Evolutionary conservation across 2,113 vertebrate genomes (phyloP).

Genomic region (Apteryx owenii): DNA sequence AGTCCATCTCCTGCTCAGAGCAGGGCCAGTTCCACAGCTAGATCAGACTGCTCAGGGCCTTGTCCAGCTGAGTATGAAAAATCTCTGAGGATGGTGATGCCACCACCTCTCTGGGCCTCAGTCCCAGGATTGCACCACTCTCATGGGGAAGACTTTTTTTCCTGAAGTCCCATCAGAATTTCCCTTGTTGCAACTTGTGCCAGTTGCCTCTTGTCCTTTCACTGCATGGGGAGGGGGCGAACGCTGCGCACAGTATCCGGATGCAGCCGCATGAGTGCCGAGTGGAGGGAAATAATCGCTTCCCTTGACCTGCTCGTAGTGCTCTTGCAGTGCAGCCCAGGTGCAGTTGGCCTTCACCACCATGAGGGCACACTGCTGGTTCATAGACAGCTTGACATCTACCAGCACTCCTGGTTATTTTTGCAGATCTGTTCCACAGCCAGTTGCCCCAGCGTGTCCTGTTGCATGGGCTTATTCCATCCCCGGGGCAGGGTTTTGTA

Average conservation of each 20-base stretch:
- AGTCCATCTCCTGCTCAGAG: not conserved
- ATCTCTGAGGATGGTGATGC: not conserved
- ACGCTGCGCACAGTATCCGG: rapidly evolving
- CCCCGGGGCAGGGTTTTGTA: not conserved
- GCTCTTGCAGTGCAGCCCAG: no score
- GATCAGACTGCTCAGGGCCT: not conserved
- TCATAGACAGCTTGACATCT: no score
- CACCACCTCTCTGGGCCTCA: not conserved
- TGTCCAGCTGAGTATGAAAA: not conserved
- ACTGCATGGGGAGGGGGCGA: rapidly evolving
- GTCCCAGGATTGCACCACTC: not conserved
- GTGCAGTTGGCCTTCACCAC: no score
- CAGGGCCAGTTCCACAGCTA: not conserved
- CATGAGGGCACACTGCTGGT: no score
- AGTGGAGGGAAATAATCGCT: no score
- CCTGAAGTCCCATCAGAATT: not conserved
- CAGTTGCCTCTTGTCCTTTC: rapidly evolving
- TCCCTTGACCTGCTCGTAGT: no score
- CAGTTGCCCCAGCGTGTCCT: not conserved
- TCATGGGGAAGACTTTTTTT: not conserved
- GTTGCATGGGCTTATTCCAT: not conserved
- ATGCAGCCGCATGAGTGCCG: no score
- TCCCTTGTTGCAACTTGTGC: not conserved
- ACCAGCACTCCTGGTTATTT: no score
- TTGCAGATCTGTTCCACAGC: no score